phyloP scores from a whole-genome alignment of 2,113 vertebrate genomes.

The Dicaeum eximium region DNA sequence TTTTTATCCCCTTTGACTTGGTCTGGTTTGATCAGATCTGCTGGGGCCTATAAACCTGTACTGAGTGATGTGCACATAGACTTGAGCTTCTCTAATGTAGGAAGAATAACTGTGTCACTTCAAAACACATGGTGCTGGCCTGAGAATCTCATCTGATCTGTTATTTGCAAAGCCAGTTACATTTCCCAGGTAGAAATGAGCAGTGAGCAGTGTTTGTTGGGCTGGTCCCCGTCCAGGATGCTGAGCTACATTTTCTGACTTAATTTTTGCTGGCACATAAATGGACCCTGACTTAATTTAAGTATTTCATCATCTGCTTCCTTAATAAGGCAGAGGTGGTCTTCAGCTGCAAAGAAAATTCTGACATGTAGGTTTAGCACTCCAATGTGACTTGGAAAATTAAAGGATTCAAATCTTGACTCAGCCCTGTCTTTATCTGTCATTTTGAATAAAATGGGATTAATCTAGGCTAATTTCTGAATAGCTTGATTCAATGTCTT shows the following conservation, averaged over 20 bases:
- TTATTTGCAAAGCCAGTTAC: background rate
- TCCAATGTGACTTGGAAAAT: background rate
- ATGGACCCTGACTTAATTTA: background rate
- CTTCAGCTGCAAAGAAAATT: background rate
- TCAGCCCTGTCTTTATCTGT: background rate
- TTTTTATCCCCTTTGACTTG: background rate
- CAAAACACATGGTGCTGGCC: background rate
- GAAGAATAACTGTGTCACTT: background rate
- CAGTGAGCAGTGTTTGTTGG: background rate
- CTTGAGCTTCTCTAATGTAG: background rate
- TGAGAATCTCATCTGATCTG: background rate
- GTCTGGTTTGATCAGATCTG: background rate
- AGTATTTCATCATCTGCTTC: background rate
- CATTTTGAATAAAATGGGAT: background rate
- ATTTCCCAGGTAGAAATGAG: background rate
- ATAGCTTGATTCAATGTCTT: background rate
- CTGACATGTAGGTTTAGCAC: background rate
- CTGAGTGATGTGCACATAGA: background rate
- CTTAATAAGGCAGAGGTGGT: background rate
- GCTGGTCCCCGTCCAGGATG: background rate
- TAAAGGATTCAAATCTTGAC: background rate
- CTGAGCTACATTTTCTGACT: background rate
- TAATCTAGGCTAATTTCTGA: background rate
- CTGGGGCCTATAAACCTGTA: background rate
- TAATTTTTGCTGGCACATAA: background rate